Percentiles rank a stretch among this genome's conserved stretches.
phyloP scores from a whole-genome alignment of 2,113 vertebrate genomes.

The Callospermophilus lateralis region DNA sequence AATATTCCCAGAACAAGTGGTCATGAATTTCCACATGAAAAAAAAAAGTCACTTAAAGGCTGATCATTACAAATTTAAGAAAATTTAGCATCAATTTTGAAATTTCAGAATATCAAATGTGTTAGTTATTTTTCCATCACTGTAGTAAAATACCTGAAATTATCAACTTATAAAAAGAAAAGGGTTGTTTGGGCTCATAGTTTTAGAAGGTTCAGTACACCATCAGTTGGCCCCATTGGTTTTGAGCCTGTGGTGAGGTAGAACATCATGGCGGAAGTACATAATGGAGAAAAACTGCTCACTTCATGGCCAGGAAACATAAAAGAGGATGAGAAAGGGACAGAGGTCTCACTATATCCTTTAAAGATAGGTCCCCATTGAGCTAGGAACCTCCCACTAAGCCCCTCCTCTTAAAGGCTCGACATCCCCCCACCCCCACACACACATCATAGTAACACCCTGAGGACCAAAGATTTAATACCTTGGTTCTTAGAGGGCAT shows the following conservation, averaged over 20 bases:
- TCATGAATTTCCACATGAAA: background rate
- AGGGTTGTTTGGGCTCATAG: background rate
- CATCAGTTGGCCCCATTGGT: background rate
- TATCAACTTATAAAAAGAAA: background rate
- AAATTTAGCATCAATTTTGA: constrained; percentile 1
- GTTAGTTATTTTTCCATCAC: background rate
- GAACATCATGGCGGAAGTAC: background rate
- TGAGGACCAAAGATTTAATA: background rate
- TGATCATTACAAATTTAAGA: background rate
- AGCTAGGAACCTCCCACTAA: background rate
- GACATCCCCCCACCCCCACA: too few species aligned
- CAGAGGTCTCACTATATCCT: background rate
- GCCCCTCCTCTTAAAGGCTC: background rate
- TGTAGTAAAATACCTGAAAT: background rate
- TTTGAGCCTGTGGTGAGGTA: background rate
- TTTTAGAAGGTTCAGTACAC: background rate
- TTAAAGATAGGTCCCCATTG: background rate
- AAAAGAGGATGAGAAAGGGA: background rate
- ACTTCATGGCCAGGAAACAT: too few species aligned
- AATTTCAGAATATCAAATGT: background rate
- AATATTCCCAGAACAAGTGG: background rate
- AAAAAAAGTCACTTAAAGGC: background rate
- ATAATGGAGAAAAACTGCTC: background rate
- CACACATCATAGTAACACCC: background rate
- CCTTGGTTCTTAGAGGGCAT: background rate